These are phyloP conservation scores for Orius laevigatus DNA, from an alignment of 1,140 invertebrate genomes.

Conservation along the genomic window DNA sequence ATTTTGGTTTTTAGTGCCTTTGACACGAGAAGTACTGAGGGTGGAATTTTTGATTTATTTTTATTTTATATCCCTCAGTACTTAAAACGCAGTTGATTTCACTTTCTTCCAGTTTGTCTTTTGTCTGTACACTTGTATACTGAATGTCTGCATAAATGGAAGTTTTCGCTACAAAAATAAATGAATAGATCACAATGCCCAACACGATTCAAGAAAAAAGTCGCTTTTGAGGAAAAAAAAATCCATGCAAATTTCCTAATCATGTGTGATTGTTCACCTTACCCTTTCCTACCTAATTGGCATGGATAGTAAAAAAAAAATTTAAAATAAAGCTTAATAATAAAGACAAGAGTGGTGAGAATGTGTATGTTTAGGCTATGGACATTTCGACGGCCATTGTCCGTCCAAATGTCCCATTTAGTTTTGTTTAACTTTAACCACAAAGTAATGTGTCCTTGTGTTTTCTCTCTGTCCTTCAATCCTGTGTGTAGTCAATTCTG, in stretches of 20 bases:
- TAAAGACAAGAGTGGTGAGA: conserved; percentile 4
- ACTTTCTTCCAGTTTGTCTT: conserved; percentile 4
- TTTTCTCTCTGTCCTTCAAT: conserved; percentile 25
- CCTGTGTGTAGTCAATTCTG: conserved; percentile 77
- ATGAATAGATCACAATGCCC: background rate
- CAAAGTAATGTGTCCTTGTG: conserved; percentile 21
- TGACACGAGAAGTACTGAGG: background rate
- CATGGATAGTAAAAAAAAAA: conserved; percentile 18
- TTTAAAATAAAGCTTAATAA: no score
- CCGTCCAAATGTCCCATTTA: conserved; percentile 15
- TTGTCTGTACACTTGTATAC: conserved; percentile 11
- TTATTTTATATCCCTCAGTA: background rate
- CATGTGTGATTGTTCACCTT: conserved; percentile 20
- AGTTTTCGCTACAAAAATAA: background rate
- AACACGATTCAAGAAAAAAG: background rate
- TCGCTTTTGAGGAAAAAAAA: background rate
- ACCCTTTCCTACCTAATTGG: conserved; percentile 17
- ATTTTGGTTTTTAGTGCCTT: conserved; percentile 11
- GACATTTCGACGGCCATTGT: conserved; percentile 13
- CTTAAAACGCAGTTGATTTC: background rate
- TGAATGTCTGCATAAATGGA: conserved; percentile 10
- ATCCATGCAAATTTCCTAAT: conserved; percentile 19
- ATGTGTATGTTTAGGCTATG: conserved; percentile 14
- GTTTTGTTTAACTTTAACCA: conserved; percentile 18
- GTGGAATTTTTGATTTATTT: background rate